Evolutionary conservation across 2,797 vertebrate species (phyloP).

Genomic region (Carduelis carduelis): DNA sequence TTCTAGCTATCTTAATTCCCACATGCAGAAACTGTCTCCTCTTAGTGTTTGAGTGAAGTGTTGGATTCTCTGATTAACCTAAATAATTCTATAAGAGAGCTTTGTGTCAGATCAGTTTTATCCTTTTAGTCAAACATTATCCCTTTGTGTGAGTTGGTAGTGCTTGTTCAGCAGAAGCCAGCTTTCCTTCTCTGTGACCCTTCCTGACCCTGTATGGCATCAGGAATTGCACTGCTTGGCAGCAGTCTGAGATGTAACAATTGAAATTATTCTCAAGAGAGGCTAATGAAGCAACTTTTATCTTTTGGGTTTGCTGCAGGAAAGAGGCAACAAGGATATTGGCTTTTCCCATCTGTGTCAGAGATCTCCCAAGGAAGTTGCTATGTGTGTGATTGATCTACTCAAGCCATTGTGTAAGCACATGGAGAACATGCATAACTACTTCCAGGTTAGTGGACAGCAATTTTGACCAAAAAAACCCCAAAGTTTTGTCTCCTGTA

Average conservation of each 20-base stretch:
- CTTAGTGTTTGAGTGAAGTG: neutral
- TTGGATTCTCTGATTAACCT: neutral
- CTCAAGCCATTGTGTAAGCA: constrained; percentile 89
- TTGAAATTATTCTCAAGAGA: neutral
- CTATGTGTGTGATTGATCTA: constrained; percentile 76
- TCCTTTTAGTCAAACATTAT: neutral
- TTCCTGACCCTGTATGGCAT: neutral
- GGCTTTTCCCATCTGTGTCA: constrained; percentile 93
- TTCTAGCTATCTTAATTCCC: neutral
- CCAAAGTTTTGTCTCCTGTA: neutral
- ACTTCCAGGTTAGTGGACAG: constrained; percentile 86
- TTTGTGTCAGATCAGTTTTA: neutral
- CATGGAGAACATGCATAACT: constrained; percentile 94
- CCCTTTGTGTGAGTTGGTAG: neutral
- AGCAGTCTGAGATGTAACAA: neutral
- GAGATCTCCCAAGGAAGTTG: constrained; percentile 82
- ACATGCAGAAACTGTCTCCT: neutral
- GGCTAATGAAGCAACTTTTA: neutral
- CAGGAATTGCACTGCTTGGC: neutral
- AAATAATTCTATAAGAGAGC: neutral
- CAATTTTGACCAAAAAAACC: neutral
- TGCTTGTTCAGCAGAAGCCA: neutral
- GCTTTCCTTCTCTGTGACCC: neutral
- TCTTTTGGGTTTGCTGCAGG: constrained; percentile 73
- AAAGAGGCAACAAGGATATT: constrained; percentile 76